These are phyloP conservation scores for Tolypeutes matacus DNA, from an alignment of 2,797 vertebrate species.

Conservation along the genomic window DNA sequence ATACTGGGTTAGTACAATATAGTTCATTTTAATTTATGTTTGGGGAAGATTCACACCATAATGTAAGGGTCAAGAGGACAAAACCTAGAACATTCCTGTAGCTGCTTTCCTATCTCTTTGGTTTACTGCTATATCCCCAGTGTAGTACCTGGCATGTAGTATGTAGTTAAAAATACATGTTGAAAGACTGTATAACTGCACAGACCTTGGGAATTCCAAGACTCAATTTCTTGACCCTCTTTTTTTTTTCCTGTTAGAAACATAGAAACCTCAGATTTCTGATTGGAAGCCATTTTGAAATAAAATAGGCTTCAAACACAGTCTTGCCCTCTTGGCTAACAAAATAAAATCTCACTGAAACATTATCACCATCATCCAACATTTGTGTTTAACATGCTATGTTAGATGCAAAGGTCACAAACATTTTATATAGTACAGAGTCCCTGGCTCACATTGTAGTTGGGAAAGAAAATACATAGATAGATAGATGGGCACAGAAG, in stretches of 20 bases:
- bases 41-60: conserved; percentile 41
- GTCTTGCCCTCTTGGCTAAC: background rate
- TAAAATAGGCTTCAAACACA: conserved; percentile 39
- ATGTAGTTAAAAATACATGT: conserved; percentile 25
- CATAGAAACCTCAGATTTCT: conserved; percentile 33
- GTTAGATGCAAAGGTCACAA: background rate
- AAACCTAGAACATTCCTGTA: background rate
- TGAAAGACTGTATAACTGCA: conserved; percentile 16
- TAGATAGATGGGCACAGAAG: background rate
- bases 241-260: conserved; percentile 12
- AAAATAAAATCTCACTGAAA: conserved; percentile 30
- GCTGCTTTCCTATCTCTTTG: background rate
- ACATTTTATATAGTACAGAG: background rate
- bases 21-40: conserved; percentile 27
- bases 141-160: background rate
- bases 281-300: background rate
- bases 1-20: conserved; percentile 1
- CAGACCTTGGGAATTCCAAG: background rate
- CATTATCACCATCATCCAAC: background rate
- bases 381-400: background rate
- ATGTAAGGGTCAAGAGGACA: background rate
- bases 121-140: background rate
- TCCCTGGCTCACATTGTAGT: background rate
- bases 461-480: conserved; percentile 6
- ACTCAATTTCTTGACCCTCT: background rate